A percentile compares a stretch with the other conserved stretches of the same genome.
phyloP scores from a whole-genome alignment of 2,797 vertebrate species.

The Nasua narica region DNA sequence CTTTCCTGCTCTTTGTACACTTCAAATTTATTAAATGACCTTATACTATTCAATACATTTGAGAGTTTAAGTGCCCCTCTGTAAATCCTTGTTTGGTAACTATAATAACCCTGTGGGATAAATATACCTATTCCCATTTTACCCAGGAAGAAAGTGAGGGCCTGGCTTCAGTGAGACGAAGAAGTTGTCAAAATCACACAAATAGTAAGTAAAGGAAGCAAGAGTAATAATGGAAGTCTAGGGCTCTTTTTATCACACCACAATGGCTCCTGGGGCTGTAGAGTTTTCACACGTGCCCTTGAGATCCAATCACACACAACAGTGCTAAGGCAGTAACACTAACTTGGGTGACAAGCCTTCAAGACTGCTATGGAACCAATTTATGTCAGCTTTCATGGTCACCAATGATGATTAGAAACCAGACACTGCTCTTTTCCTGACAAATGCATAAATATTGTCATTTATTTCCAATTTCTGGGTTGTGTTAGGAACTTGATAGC shows the following conservation, averaged over 20 bases:
- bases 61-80: not conserved
- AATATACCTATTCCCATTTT: not conserved
- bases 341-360: not conserved
- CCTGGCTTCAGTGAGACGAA: not conserved
- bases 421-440: not conserved
- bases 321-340: not conserved
- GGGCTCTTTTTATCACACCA: not conserved
- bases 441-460: not conserved
- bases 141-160: conserved; percentile 5
- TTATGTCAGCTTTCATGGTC: not conserved
- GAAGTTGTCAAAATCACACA: not conserved
- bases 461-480: not conserved
- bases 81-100: not conserved
- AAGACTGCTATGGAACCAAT: not conserved
- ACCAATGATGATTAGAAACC: conserved; percentile 15
- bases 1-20: not conserved
- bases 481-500: conserved; percentile 27
- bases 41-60: not conserved
- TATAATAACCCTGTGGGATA: not conserved
- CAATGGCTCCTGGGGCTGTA: not conserved
- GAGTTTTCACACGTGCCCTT: not conserved
- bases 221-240: not conserved
- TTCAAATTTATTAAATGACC: not conserved
- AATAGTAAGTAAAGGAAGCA: not conserved
- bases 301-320: not conserved